Conservation (phyloP, 2,113 vertebrate species). For the Hylia prasina region DNA sequence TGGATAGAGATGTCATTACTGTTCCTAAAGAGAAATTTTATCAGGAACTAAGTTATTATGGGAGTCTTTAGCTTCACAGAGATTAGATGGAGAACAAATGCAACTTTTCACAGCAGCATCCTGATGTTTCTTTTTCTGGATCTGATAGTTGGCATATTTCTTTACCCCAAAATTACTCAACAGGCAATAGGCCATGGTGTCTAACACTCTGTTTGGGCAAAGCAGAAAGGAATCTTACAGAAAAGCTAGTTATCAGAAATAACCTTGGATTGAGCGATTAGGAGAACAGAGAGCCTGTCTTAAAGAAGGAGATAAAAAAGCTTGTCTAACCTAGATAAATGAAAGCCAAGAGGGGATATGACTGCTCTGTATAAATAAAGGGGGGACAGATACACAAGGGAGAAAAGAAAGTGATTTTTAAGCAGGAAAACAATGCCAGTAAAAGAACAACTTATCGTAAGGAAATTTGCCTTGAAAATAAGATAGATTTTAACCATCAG, state of each 20-base stretch:
- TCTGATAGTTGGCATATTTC: background rate
- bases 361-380: conserved; percentile 17
- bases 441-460: background rate
- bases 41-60: background rate
- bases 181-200: background rate
- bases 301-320: conserved; percentile 41
- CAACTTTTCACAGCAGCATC: conserved; percentile 13
- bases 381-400: background rate
- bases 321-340: conserved; percentile 45
- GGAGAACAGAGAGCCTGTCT: background rate
- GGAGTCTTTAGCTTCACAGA: background rate
- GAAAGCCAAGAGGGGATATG: conserved; percentile 26
- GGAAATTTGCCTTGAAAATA: background rate
- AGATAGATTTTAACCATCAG: background rate
- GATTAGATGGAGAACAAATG: conserved; percentile 11
- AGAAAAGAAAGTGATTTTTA: background rate
- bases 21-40: background rate
- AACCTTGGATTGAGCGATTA: conserved; percentile 21
- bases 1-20: background rate
- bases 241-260: conserved; percentile 28
- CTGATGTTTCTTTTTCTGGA: background rate
- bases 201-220: background rate
- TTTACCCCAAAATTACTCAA: conserved; percentile 2
- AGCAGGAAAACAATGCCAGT: background rate
- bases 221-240: background rate